Conservation (phyloP, 2,888 invertebrate species). For the Loripinus fragilis region DNA sequence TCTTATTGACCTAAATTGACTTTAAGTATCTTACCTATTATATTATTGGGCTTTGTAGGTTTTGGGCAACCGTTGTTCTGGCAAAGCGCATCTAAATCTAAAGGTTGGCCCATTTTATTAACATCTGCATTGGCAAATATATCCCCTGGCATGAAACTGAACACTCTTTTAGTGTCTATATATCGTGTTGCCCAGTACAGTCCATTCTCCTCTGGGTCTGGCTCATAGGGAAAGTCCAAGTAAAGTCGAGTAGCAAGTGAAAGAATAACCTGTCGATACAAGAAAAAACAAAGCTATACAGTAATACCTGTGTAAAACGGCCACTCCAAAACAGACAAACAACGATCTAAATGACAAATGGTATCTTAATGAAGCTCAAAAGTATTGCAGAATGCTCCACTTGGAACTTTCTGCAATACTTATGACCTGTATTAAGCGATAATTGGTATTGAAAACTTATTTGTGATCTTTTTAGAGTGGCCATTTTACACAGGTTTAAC, state of each 20-base stretch:
- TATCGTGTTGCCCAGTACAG: constrained; percentile 80
- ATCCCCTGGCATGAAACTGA: constrained; percentile 73
- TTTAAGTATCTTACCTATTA: constrained; percentile 78
- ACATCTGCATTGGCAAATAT: constrained; percentile 70
- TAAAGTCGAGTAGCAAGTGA: constrained; percentile 76
- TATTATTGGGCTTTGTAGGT: constrained; percentile 72
- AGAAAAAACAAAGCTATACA: no score
- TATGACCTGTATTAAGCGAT: no score
- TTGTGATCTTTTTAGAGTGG: no score
- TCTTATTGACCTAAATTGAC: no score
- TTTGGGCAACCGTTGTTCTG: constrained; percentile 62
- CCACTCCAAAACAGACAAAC: no score
- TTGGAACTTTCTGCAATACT: no score
- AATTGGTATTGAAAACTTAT: no score
- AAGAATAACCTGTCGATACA: constrained; percentile 71
- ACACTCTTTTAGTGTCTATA: constrained; percentile 73
- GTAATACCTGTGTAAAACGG: no score
- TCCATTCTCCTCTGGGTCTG: constrained; percentile 78
- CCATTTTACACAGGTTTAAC: no score
- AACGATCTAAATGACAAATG: no score
- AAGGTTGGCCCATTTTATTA: constrained; percentile 65
- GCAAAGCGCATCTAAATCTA: constrained; percentile 65
- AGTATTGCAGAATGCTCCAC: no score
- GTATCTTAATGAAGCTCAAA: no score
- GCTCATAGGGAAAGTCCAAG: constrained; percentile 78